phyloP scores from a whole-genome alignment of 2,888 invertebrate species.

The Rotaria sp. region DNA sequence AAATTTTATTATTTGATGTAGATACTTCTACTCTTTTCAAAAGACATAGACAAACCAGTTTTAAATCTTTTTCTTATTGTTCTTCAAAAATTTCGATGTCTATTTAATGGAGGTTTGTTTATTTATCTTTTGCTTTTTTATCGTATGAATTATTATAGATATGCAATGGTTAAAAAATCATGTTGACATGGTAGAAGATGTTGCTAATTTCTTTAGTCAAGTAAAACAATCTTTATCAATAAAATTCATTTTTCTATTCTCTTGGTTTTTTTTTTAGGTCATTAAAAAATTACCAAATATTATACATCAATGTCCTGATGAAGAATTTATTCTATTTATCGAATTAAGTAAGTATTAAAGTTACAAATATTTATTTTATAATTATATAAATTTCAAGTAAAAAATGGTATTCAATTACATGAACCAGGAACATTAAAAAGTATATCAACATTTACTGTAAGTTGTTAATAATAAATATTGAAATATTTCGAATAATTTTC shows the following conservation, averaged over 20 bases:
- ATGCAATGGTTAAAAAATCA: constrained; percentile 58
- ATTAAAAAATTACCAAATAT: constrained; percentile 38
- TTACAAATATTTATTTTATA: constrained; percentile 39
- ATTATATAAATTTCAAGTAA: constrained; percentile 61
- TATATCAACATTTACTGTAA: constrained; percentile 61
- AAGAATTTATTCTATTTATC: constrained; percentile 58
- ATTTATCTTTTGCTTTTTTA: neutral
- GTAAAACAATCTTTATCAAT: constrained; percentile 14
- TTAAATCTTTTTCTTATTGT: neutral
- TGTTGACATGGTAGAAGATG: constrained; percentile 67
- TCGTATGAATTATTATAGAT: constrained; percentile 44
- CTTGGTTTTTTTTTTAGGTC: neutral
- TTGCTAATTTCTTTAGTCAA: constrained; percentile 63
- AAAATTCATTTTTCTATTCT: constrained; percentile 49
- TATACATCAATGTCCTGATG: constrained; percentile 28
- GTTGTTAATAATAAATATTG: constrained; percentile 36
- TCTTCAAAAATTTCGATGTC: neutral
- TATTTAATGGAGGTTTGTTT: neutral
- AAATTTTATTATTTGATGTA: neutral
- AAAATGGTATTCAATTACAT: constrained; percentile 54
- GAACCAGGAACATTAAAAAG: constrained; percentile 63
- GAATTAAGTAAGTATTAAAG: constrained; percentile 54
- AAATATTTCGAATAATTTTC: neutral
- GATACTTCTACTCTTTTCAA: neutral
- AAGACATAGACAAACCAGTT: neutral